phyloP scores from a whole-genome alignment of 2,113 vertebrate species.

The Anoplopoma fimbria region DNA sequence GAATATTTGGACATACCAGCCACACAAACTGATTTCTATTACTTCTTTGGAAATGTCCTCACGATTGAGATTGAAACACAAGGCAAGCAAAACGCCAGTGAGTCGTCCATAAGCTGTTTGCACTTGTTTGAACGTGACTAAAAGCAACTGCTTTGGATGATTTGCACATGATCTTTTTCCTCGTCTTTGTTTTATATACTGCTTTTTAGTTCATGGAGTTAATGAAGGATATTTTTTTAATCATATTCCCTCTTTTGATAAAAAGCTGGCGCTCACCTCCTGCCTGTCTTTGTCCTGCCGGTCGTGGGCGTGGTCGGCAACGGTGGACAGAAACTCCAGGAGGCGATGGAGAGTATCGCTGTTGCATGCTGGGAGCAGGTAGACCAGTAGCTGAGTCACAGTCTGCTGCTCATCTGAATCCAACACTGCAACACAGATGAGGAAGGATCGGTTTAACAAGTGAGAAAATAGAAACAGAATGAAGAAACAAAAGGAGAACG shows the following conservation, averaged over 20 bases:
- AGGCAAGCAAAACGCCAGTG: too few relatives aligned
- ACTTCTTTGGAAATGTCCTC: constrained; percentile 19
- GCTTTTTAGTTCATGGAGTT: background rate
- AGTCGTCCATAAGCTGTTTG: background rate
- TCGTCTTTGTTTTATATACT: background rate
- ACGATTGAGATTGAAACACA: too few relatives aligned
- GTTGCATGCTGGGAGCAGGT: constrained; percentile 96
- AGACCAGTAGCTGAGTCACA: constrained; percentile 91
- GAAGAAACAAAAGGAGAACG: too few relatives aligned
- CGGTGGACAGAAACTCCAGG: constrained; percentile 91
- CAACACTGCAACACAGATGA: constrained; percentile 85
- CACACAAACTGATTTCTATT: constrained; percentile 40
- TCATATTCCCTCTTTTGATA: background rate
- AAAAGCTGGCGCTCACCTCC: constrained; percentile 80
- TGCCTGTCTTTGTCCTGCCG: constrained; percentile 88
- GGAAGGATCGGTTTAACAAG: background rate
- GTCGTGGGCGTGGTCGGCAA: constrained; percentile 90
- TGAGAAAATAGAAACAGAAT: background rate
- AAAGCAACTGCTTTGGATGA: background rate
- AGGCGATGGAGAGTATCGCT: constrained; percentile 95
- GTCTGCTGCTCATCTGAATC: constrained; percentile 89
- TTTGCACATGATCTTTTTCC: background rate
- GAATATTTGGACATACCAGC: constrained; percentile 18
- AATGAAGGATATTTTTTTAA: background rate
- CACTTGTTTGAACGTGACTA: background rate